Conservation (phyloP, 2,888 invertebrate species). For the Melinaea menophilus region DNA sequence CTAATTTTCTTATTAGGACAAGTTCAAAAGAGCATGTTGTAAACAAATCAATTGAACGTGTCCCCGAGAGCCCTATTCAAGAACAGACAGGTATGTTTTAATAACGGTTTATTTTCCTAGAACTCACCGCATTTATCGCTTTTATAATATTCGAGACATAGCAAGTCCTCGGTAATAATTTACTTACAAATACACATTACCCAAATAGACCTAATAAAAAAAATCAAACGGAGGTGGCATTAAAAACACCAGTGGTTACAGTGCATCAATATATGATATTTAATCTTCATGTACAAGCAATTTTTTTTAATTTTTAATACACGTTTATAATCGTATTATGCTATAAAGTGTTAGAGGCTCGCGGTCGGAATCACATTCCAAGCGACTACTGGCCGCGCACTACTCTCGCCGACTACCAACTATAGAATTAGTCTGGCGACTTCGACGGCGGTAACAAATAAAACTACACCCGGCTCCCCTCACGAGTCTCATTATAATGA, state of each 20-base stretch:
- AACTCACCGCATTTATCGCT: slow-evolving; percentile 71
- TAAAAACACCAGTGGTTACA: slow-evolving; percentile 77
- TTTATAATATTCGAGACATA: slow-evolving; percentile 73
- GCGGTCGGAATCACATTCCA: slow-evolving; percentile 70
- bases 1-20: too few relatives aligned
- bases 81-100: slow-evolving; percentile 63
- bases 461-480: slow-evolving; percentile 60
- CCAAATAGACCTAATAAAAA: slow-evolving; percentile 73
- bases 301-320: slow-evolving; percentile 74
- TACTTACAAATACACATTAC: slow-evolving; percentile 75
- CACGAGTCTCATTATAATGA: slow-evolving; percentile 56
- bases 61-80: slow-evolving; percentile 52
- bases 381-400: slow-evolving; percentile 49
- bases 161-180: slow-evolving; percentile 71
- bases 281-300: slow-evolving; percentile 88
- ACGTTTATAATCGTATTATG: slow-evolving; percentile 76
- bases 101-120: slow-evolving; percentile 74
- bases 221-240: slow-evolving; percentile 67
- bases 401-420: slow-evolving; percentile 36
- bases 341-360: slow-evolving; percentile 62
- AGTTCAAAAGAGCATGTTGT: too few relatives aligned
- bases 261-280: slow-evolving; percentile 87
- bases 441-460: slow-evolving; percentile 44
- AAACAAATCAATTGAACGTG: neutral
- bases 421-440: slow-evolving; percentile 11